Evolutionary conservation across 2,888 invertebrate species (phyloP).

Genomic region (Masnerella sp.): DNA sequence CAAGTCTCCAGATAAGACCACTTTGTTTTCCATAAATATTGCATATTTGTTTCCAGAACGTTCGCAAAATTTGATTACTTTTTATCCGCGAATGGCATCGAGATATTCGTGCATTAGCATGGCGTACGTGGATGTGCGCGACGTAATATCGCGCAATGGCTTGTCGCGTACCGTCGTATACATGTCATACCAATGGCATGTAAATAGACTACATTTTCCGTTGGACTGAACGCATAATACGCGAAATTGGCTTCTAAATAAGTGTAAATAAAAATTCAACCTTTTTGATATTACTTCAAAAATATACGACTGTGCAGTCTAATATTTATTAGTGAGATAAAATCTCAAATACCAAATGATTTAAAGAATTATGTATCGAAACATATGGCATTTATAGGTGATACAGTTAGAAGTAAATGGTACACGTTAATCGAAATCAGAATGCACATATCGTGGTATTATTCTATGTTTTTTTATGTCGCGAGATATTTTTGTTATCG

Average conservation of each 20-base stretch:
- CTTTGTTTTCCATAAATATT: constrained; percentile 19
- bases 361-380: no score
- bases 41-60: constrained; percentile 33
- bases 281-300: constrained; percentile 20
- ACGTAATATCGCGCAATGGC: constrained; percentile 51
- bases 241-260: constrained; percentile 42
- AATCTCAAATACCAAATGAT: no score
- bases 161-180: constrained; percentile 35
- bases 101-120: constrained; percentile 53
- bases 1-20: constrained; percentile 3
- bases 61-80: constrained; percentile 44
- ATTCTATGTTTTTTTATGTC: no score
- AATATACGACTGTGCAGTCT: constrained; percentile 18
- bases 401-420: no score
- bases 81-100: constrained; percentile 49
- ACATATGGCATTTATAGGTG: no score
- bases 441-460: no score
- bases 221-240: constrained; percentile 37
- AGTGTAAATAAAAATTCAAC: constrained; percentile 46
- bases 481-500: no score
- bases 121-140: constrained; percentile 39
- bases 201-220: constrained; percentile 52
- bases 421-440: no score
- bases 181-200: constrained; percentile 49
- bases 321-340: no score